These are phyloP conservation scores for Kradibia gibbosae DNA, from an alignment of 1,140 invertebrate species.

Conservation along the genomic window DNA sequence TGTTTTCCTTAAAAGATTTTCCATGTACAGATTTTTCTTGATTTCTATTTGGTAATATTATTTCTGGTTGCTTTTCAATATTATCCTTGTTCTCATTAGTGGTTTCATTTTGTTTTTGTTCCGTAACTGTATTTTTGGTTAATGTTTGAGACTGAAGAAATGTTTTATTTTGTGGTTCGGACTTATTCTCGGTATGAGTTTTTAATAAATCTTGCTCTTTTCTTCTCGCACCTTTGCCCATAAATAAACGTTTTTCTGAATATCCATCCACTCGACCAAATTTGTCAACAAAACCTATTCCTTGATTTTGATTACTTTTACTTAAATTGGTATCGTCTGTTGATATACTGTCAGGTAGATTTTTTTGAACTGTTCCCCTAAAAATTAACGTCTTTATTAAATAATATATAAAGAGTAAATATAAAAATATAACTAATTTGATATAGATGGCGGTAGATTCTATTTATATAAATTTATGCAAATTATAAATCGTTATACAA, in stretches of 20 bases:
- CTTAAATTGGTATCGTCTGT: background rate
- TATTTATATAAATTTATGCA: background rate
- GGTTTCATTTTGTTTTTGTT: background rate
- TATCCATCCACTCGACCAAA: conserved; percentile 49
- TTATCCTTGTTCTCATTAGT: background rate
- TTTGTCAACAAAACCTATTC: conserved; percentile 46
- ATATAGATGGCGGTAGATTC: background rate
- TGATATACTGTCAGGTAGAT: conserved; percentile 5
- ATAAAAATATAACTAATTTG: background rate
- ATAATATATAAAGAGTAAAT: background rate
- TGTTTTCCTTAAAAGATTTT: background rate
- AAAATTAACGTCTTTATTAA: conserved; percentile 21
- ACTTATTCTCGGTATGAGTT: conserved; percentile 59
- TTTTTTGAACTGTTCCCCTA: conserved; percentile 34
- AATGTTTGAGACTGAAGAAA: background rate
- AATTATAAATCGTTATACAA: conserved; percentile 9
- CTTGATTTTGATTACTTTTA: conserved; percentile 36
- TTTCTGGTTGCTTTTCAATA: background rate
- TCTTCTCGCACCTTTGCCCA: conserved; percentile 49
- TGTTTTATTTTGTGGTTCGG: background rate
- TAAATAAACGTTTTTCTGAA: conserved; percentile 47
- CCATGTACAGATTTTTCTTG: conserved; percentile 14
- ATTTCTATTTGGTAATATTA: background rate
- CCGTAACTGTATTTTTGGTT: background rate
- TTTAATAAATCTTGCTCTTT: conserved; percentile 55